These are phyloP conservation scores for Ligdia adustata DNA, from an alignment of 2,888 invertebrate genomes.

Conservation along the genomic window DNA sequence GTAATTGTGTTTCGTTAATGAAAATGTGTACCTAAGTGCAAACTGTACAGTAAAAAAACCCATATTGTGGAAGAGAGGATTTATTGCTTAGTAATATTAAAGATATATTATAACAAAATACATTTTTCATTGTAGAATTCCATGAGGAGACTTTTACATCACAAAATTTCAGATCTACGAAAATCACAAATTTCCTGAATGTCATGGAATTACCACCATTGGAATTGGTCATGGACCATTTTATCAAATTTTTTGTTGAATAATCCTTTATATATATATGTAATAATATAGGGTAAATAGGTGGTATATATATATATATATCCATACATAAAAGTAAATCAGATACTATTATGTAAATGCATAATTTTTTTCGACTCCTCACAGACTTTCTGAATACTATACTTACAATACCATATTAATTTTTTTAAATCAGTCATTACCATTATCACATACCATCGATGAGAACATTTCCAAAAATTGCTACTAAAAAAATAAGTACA, in stretches of 20 bases:
- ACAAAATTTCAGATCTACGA: conserved; percentile 21
- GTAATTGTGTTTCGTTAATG: too few relatives aligned
- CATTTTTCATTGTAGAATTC: conserved; percentile 55
- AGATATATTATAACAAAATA: conserved; percentile 63
- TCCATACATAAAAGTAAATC: conserved; percentile 22
- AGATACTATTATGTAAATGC: conserved; percentile 33
- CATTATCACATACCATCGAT: conserved; percentile 59
- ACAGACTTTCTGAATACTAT: conserved; percentile 52
- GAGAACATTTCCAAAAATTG: conserved; percentile 26
- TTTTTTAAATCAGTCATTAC: conserved; percentile 67
- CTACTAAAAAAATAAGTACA: conserved; percentile 20
- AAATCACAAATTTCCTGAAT: conserved; percentile 34
- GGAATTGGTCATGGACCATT: conserved; percentile 37
- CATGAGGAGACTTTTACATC: conserved; percentile 53
- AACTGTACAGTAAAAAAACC: conserved; percentile 18
- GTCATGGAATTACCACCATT: conserved; percentile 40
- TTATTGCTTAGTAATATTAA: conserved; percentile 63
- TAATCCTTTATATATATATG: too few relatives aligned
- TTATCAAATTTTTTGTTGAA: conserved; percentile 32
- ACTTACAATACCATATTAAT: conserved; percentile 47
- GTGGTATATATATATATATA: too few relatives aligned
- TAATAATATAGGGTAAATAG: too few relatives aligned
- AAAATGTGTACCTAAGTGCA: too few relatives aligned
- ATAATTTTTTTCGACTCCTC: conserved; percentile 50
- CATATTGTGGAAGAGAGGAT: conserved; percentile 49